Evolutionary conservation across 2,888 invertebrate species (phyloP).

Genomic region (Brassicogethes aeneus): DNA sequence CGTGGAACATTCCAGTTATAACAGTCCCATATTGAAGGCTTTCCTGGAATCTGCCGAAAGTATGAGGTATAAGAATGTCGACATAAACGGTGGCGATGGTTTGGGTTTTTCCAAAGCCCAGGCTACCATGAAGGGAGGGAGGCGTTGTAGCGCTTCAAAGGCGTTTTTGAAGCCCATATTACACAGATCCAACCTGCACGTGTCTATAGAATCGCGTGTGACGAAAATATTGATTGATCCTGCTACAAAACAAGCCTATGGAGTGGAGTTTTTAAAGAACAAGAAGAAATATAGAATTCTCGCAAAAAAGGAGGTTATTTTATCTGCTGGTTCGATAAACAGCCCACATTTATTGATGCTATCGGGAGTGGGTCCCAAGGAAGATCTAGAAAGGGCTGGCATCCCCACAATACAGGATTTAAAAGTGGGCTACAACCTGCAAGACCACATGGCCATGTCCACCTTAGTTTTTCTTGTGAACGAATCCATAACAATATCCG

Average conservation of each 20-base stretch:
- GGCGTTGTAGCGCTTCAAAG: slow-evolving; percentile 70
- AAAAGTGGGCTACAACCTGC: slow-evolving; percentile 72
- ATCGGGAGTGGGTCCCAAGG: slow-evolving; percentile 68
- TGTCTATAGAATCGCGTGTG: slow-evolving; percentile 60
- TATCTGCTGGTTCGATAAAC: slow-evolving; percentile 74
- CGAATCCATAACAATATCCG: slow-evolving; percentile 56
- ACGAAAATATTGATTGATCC: slow-evolving; percentile 60
- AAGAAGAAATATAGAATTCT: slow-evolving; percentile 43
- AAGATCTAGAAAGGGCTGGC: slow-evolving; percentile 49
- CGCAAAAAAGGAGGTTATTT: slow-evolving; percentile 66
- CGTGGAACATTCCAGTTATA: slow-evolving; percentile 56
- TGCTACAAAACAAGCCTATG: slow-evolving; percentile 49
- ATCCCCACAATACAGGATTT: slow-evolving; percentile 59
- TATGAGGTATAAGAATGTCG: slow-evolving; percentile 59
- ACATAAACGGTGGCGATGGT: slow-evolving; percentile 56
- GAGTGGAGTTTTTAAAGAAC: slow-evolving; percentile 62
- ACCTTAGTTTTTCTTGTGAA: slow-evolving; percentile 66
- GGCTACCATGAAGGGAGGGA: slow-evolving; percentile 61
- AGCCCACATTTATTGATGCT: slow-evolving; percentile 81
- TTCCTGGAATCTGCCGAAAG: slow-evolving; percentile 61
- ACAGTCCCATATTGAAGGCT: slow-evolving; percentile 50
- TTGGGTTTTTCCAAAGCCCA: slow-evolving; percentile 61
- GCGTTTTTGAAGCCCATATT: slow-evolving; percentile 66
- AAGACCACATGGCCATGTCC: slow-evolving; percentile 70
- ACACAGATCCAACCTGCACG: slow-evolving; percentile 55